phyloP scores from a whole-genome alignment of 2,888 invertebrate species.

The Atethmia centrago region DNA sequence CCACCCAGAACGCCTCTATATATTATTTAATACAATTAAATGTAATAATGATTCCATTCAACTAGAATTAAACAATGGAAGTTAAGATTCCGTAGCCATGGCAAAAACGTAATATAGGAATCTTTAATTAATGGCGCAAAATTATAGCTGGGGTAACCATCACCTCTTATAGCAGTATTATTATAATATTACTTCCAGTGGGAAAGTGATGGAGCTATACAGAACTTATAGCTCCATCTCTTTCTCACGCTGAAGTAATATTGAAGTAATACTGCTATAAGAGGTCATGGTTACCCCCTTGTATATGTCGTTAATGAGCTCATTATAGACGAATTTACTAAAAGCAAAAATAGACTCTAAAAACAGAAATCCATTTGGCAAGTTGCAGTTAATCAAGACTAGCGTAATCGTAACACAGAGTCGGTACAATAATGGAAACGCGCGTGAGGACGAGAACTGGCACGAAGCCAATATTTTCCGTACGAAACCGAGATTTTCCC shows the following conservation, averaged over 20 bases:
- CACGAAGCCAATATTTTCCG: constrained; percentile 82
- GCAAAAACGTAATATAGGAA: constrained; percentile 55
- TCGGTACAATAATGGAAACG: constrained; percentile 72
- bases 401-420: constrained; percentile 58
- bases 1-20: constrained; percentile 74
- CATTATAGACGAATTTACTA: constrained; percentile 31
- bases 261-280: too few species aligned
- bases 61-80: constrained; percentile 59
- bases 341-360: constrained; percentile 39
- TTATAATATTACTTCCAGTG: too few species aligned
- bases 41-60: constrained; percentile 61
- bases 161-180: too few species aligned
- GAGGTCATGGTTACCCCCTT: too few species aligned
- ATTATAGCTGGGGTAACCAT: too few species aligned
- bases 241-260: too few species aligned
- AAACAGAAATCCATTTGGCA: constrained; percentile 49
- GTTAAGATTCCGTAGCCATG: constrained; percentile 55
- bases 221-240: too few species aligned
- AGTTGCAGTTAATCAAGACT: constrained; percentile 52
- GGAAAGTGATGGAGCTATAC: too few species aligned
- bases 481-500: constrained; percentile 82
- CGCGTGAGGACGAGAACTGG: constrained; percentile 75
- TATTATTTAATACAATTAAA: constrained; percentile 68
- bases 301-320: constrained; percentile 24
- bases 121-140: constrained; percentile 42